Percentiles rank a stretch among this genome's conserved stretches.
phyloP scores from a whole-genome alignment of 2,888 invertebrate genomes.

The Beris morrisii region DNA sequence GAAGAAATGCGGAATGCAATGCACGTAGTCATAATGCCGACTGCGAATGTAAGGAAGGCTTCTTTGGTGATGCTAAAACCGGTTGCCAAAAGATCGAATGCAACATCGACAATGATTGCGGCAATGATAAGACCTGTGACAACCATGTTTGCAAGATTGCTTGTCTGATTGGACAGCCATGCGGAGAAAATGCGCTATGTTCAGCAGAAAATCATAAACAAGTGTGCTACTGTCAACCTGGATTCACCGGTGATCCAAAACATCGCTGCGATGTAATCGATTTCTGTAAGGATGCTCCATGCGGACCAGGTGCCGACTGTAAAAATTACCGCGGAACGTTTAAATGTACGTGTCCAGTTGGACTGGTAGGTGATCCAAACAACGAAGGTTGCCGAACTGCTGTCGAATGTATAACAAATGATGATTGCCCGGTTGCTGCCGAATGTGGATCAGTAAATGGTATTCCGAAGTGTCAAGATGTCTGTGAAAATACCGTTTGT shows the following conservation, averaged over 20 bases:
- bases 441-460: conserved; percentile 73
- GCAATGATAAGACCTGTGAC: conserved; percentile 81
- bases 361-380: conserved; percentile 83
- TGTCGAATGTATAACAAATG: conserved; percentile 77
- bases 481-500: conserved; percentile 76
- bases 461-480: conserved; percentile 78
- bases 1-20: conserved; percentile 79
- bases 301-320: conserved; percentile 79
- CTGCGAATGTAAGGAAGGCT: conserved; percentile 79
- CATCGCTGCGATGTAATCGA: conserved; percentile 73
- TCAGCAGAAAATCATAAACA: conserved; percentile 80
- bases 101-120: conserved; percentile 68
- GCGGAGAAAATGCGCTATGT: conserved; percentile 83
- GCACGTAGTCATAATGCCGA: conserved; percentile 72
- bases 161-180: conserved; percentile 79
- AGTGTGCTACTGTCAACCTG: conserved; percentile 83
- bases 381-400: conserved; percentile 79
- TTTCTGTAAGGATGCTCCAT: conserved; percentile 76
- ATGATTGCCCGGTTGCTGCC: conserved; percentile 80
- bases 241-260: conserved; percentile 78
- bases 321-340: conserved; percentile 78
- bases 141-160: conserved; percentile 83
- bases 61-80: conserved; percentile 76
- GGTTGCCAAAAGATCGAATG: conserved; percentile 84
- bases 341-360: conserved; percentile 76